These are phyloP conservation scores for Vidua chalybeata DNA, from an alignment of 2,113 vertebrate species.

Conservation along the genomic window DNA sequence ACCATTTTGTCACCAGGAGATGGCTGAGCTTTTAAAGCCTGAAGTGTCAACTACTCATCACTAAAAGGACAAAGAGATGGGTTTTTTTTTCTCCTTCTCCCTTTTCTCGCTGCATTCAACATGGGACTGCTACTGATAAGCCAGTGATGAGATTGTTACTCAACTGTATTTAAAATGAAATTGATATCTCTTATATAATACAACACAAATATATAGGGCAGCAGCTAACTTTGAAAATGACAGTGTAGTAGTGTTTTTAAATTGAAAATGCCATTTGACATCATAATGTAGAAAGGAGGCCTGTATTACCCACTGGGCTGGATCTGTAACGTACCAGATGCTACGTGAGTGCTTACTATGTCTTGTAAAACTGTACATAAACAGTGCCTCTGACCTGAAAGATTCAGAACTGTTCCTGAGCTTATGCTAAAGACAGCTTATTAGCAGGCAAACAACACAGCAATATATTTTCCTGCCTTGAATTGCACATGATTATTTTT, in stretches of 20 bases:
- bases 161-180: not conserved
- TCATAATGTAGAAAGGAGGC: not conserved
- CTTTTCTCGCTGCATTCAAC: not conserved
- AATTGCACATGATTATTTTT: not conserved
- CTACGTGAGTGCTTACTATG: not conserved
- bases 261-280: not conserved
- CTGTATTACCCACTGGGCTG: not conserved
- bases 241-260: not conserved
- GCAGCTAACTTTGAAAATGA: not conserved
- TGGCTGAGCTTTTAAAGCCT: not conserved
- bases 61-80: not conserved
- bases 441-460: not conserved
- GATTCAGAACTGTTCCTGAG: not conserved
- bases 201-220: not conserved
- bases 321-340: not conserved
- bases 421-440: not conserved
- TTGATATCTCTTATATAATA: not conserved
- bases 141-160: not conserved
- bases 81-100: not conserved
- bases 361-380: not conserved
- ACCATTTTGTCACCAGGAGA: not conserved
- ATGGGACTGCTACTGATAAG: not conserved
- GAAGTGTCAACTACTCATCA: not conserved
- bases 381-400: not conserved
- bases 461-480: not conserved